Conservation (phyloP, 2,113 vertebrate species). For the Melanotaenia duboulayi region DNA sequence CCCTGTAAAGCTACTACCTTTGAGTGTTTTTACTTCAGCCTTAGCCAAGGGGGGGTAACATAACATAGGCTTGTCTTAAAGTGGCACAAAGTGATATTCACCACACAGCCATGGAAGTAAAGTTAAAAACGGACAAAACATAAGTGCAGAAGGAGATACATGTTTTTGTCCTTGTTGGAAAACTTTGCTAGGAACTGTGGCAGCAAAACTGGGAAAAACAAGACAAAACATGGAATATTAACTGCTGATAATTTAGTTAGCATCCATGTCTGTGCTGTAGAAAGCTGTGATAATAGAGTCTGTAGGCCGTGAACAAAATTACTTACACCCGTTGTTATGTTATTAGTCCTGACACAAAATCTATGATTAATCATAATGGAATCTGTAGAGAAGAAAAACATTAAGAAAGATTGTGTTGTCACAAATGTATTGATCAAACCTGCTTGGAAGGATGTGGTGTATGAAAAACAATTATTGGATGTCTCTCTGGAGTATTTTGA, state of each 20-base stretch:
- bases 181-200: background rate
- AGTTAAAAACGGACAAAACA: background rate
- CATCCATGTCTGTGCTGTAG: background rate
- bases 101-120: background rate
- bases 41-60: conserved; percentile 7
- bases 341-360: conserved; percentile 49
- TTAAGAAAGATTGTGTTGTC: conserved; percentile 28
- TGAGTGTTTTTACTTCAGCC: background rate
- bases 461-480: conserved; percentile 53
- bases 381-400: conserved; percentile 1
- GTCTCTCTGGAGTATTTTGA: conserved; percentile 8
- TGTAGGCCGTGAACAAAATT: conserved; percentile 25
- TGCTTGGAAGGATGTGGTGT: conserved; percentile 34
- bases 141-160: too few relatives aligned
- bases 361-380: conserved; percentile 51
- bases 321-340: conserved; percentile 40
- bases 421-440: conserved; percentile 29
- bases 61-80: background rate
- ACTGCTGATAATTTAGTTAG: conserved; percentile 4
- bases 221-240: conserved; percentile 1
- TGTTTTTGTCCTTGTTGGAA: background rate
- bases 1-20: background rate
- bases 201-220: background rate
- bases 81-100: background rate
- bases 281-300: conserved; percentile 25